Evolutionary conservation across 1,140 invertebrate species (phyloP).

Genomic region (Camponotus floridanus): DNA sequence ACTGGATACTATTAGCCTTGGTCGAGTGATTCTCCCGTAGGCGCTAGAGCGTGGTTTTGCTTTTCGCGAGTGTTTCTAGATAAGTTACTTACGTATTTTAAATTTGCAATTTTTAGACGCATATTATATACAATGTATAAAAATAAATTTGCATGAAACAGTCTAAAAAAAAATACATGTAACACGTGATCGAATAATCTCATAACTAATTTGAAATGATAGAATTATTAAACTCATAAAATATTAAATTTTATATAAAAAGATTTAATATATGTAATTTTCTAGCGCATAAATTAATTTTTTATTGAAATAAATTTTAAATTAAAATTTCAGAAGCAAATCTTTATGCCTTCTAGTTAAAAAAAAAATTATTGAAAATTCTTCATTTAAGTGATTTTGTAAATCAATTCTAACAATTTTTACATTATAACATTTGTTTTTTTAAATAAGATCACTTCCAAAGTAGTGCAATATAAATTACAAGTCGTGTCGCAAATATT

Average conservation of each 20-base stretch:
- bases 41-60: not conserved
- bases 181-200: not conserved
- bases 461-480: not conserved
- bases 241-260: slow-evolving; percentile 12
- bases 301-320: not conserved
- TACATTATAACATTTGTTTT: not conserved
- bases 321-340: not conserved
- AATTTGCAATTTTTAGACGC: slow-evolving; percentile 27
- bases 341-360: not conserved
- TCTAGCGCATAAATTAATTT: slow-evolving; percentile 8
- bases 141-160: not conserved
- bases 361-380: not conserved
- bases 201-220: not conserved
- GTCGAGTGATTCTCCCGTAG: slow-evolving; percentile 5
- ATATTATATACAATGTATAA: not conserved
- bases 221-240: not conserved
- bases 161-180: not conserved
- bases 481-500: not conserved
- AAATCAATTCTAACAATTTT: not conserved
- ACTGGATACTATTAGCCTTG: slow-evolving; percentile 15
- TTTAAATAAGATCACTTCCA: not conserved
- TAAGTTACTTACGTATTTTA: slow-evolving; percentile 23
- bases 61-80: not conserved
- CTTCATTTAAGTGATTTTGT: not conserved
- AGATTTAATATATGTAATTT: not conserved